Evolutionary conservation across 2,797 vertebrate genomes (phyloP).

Genomic region (Peromyscus melanophrys): DNA sequence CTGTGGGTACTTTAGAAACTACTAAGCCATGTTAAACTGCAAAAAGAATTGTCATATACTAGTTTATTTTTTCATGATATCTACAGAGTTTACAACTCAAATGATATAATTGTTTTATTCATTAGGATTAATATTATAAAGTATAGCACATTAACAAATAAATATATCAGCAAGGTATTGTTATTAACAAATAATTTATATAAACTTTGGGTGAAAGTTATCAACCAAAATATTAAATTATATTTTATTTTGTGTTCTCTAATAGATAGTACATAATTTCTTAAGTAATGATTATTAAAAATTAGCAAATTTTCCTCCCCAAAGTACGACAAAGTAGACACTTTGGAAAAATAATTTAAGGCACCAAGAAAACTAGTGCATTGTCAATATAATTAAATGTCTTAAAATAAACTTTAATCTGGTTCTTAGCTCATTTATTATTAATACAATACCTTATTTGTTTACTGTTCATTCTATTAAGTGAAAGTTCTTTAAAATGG

Average conservation of each 20-base stretch:
- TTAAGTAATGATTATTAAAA: background rate
- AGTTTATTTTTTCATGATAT: background rate
- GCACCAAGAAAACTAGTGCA: background rate
- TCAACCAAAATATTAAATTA: conserved; percentile 21
- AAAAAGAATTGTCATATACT: background rate
- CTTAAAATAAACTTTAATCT: background rate
- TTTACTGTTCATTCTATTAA: background rate
- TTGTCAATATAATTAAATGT: conserved; percentile 11
- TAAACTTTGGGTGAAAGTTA: background rate
- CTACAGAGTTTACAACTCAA: background rate
- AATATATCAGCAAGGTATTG: background rate
- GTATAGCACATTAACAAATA: background rate
- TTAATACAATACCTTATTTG: background rate
- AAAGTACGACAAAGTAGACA: background rate
- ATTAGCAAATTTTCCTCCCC: background rate
- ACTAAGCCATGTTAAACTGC: background rate
- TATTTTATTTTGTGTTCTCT: background rate
- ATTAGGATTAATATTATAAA: background rate
- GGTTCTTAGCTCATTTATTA: background rate
- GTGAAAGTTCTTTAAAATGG: conserved; percentile 26
- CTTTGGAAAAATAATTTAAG: background rate
- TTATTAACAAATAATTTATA: background rate
- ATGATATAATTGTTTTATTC: background rate
- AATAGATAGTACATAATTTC: background rate
- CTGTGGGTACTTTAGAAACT: background rate